A percentile compares a stretch with the other conserved stretches of the same genome.
Conservation (phyloP, 2,888 invertebrate species). For the Eristalis pertinax region DNA sequence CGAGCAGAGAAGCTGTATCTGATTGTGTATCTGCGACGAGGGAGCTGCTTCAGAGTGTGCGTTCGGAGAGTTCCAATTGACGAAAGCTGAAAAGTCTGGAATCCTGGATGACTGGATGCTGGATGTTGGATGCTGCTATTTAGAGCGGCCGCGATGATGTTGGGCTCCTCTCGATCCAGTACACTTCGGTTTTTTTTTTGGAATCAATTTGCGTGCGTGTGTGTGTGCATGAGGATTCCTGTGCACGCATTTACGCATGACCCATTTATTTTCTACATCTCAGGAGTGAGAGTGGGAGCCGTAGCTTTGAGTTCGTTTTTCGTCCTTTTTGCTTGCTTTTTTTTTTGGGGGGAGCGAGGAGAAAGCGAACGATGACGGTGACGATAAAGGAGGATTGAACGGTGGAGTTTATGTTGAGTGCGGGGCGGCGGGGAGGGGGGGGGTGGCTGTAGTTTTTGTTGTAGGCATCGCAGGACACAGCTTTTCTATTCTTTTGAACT, state of each 20-base stretch:
- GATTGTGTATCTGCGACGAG: constrained; percentile 4
- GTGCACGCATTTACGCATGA: constrained; percentile 69
- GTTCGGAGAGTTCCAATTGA: constrained; percentile 54
- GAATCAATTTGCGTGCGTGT: constrained; percentile 36
- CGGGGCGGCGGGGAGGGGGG: too few species aligned
- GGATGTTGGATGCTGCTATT: constrained; percentile 21
- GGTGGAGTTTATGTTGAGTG: constrained; percentile 6
- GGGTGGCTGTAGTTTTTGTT: constrained; percentile 11
- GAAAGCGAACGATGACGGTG: constrained; percentile 38
- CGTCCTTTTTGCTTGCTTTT: constrained; percentile 10
- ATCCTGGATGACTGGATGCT: constrained; percentile 59
- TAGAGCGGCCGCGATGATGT: constrained; percentile 16
- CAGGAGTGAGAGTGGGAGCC: constrained; percentile 46
- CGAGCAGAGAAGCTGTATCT: neutral
- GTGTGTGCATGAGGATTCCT: constrained; percentile 65
- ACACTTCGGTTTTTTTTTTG: constrained; percentile 8
- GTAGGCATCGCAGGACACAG: constrained; percentile 11
- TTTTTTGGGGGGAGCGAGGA: neutral
- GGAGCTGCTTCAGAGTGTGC: neutral
- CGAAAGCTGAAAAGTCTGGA: constrained; percentile 64
- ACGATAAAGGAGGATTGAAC: constrained; percentile 40
- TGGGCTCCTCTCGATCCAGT: constrained; percentile 41
- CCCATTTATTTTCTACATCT: constrained; percentile 63
- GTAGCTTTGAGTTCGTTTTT: constrained; percentile 10
- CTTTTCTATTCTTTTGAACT: constrained; percentile 15